These are phyloP conservation scores for Ascidia mentula DNA, from an alignment of 23 tunicate genomes.

Conservation along the genomic window DNA sequence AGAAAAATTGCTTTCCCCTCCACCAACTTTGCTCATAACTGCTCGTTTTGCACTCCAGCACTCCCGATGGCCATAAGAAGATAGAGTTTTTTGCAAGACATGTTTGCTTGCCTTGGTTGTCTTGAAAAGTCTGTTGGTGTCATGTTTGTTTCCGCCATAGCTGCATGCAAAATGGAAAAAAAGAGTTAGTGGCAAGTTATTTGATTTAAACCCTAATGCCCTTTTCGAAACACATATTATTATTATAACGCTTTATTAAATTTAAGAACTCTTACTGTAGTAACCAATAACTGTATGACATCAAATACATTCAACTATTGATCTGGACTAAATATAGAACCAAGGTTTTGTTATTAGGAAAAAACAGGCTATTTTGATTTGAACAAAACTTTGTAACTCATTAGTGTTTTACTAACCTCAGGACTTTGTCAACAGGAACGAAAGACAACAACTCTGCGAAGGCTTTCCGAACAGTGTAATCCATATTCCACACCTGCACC, in stretches of 20 bases:
- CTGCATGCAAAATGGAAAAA: background rate
- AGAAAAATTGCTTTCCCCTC: slow-evolving; percentile 34
- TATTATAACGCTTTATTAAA: too few relatives aligned
- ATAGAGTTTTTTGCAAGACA: background rate
- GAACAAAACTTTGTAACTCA: background rate
- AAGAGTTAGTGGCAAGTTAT: too few relatives aligned
- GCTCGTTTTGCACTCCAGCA: slow-evolving; percentile 68
- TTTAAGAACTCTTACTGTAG: too few relatives aligned
- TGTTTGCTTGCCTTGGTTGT: slow-evolving; percentile 11
- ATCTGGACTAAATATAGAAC: too few relatives aligned
- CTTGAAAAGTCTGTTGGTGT: slow-evolving; percentile 4
- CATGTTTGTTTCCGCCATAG: background rate
- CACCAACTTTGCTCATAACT: slow-evolving; percentile 28
- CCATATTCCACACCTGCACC: slow-evolving; percentile 25
- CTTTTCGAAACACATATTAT: too few relatives aligned
- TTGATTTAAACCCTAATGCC: too few relatives aligned
- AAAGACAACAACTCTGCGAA: slow-evolving; percentile 22
- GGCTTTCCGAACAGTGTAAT: slow-evolving; percentile 20
- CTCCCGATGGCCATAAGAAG: slow-evolving; percentile 39
- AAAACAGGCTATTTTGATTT: background rate
- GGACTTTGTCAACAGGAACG: slow-evolving; percentile 47
- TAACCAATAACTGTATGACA: too few relatives aligned
- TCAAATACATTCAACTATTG: too few relatives aligned
- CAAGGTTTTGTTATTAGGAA: too few relatives aligned
- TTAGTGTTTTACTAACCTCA: slow-evolving; percentile 35